phyloP scores from a whole-genome alignment of 2,113 vertebrate species.

The Neomonachus schauinslandi region DNA sequence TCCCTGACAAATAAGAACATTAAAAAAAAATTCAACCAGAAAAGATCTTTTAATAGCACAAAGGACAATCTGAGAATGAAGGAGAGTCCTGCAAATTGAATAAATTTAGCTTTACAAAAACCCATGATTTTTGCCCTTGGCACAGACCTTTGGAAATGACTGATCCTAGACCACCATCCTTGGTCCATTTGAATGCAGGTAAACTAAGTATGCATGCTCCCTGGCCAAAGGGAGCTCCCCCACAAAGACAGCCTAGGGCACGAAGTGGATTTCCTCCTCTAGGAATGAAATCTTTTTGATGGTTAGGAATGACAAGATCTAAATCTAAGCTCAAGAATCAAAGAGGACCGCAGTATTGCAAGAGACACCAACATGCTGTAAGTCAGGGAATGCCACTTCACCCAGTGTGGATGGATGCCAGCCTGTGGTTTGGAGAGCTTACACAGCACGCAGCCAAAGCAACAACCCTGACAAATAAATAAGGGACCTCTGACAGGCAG shows the following conservation, averaged over 20 bases:
- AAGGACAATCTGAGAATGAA: not conserved
- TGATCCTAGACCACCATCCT: accelerated
- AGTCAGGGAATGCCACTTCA: accelerated
- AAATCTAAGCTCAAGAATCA: too few relatives aligned
- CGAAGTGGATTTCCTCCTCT: not conserved
- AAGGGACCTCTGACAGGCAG: not conserved
- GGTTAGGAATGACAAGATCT: not conserved
- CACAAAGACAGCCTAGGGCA: not conserved
- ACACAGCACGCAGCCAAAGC: accelerated
- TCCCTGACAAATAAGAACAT: not conserved
- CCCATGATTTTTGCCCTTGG: not conserved
- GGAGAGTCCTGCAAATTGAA: accelerated
- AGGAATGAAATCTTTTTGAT: not conserved
- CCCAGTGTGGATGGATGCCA: accelerated
- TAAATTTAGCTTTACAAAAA: not conserved
- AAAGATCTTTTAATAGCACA: not conserved
- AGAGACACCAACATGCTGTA: accelerated
- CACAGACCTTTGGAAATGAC: too few relatives aligned
- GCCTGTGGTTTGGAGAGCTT: not conserved
- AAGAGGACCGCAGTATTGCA: accelerated
- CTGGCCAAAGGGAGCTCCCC: not conserved
- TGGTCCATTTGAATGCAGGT: accelerated
- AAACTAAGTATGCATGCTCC: not conserved
- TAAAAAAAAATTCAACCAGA: not conserved
- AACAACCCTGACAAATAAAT: too few relatives aligned